Conservation (phyloP, 1,140 invertebrate species). For the Popillia japonica region DNA sequence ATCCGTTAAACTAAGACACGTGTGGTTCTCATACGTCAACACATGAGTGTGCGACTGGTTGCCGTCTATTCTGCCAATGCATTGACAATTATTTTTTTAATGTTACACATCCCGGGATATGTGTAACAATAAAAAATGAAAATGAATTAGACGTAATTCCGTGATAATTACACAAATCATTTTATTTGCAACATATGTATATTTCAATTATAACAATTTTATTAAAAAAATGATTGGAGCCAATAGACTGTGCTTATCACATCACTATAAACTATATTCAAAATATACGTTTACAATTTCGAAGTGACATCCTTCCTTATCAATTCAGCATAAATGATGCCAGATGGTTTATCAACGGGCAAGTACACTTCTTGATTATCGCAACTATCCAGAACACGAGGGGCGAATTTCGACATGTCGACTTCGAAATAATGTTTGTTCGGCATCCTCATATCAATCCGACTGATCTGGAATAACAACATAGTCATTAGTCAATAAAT, state of each 20-base stretch:
- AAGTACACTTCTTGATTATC: slow-evolving; percentile 74
- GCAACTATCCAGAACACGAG: slow-evolving; percentile 66
- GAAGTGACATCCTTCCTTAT: slow-evolving; percentile 66
- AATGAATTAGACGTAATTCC: too few relatives aligned
- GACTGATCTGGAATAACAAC: slow-evolving; percentile 64
- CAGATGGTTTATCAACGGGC: slow-evolving; percentile 77
- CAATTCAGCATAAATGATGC: slow-evolving; percentile 76
- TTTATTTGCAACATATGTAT: neutral
- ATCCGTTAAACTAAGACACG: too few relatives aligned
- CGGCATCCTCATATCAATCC: slow-evolving; percentile 78
- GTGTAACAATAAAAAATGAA: too few relatives aligned
- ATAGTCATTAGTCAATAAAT: neutral
- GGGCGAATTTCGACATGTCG: slow-evolving; percentile 74
- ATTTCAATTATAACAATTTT: neutral
- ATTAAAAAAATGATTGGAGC: neutral
- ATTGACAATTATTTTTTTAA: too few relatives aligned
- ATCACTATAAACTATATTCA: neutral
- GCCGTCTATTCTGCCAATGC: too few relatives aligned
- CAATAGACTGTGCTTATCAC: neutral
- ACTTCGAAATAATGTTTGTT: slow-evolving; percentile 81
- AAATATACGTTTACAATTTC: slow-evolving; percentile 57
- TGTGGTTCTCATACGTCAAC: too few relatives aligned
- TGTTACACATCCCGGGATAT: too few relatives aligned
- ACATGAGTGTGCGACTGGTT: too few relatives aligned
- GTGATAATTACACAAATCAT: neutral